phyloP scores from a whole-genome alignment of 2,113 vertebrate species.

The Arizona elegans region DNA sequence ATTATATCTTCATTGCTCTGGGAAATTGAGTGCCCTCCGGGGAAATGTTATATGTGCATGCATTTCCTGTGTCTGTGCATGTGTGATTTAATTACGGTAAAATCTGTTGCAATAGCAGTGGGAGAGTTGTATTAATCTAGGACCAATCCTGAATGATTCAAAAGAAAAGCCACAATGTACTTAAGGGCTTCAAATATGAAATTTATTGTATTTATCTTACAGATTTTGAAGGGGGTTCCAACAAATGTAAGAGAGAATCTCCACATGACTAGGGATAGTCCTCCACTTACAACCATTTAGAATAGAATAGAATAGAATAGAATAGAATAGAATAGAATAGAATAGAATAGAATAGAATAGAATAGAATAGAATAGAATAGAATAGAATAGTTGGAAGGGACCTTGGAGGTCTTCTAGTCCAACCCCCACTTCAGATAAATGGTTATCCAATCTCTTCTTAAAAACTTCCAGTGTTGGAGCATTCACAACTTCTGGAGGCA shows the following conservation, averaged over 20 bases:
- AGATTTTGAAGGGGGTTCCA: conserved; percentile 16
- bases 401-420: too few relatives aligned
- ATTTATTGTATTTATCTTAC: conserved; percentile 41
- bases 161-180: conserved; percentile 13
- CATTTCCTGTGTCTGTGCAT: conserved; percentile 31
- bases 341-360: too few relatives aligned
- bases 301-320: too few relatives aligned
- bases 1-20: conserved; percentile 73
- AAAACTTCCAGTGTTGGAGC: too few relatives aligned
- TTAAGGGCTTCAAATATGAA: conserved; percentile 24
- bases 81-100: conserved; percentile 51
- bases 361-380: too few relatives aligned
- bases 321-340: too few relatives aligned
- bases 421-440: too few relatives aligned
- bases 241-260: background rate
- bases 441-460: too few relatives aligned
- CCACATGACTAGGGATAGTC: background rate
- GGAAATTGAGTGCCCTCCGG: conserved; percentile 65
- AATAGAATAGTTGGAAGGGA: too few relatives aligned
- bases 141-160: conserved; percentile 39
- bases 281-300: background rate
- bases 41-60: conserved; percentile 47
- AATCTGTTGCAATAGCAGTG: conserved; percentile 34
- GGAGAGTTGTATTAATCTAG: conserved; percentile 15
- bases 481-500: too few relatives aligned